A percentile compares a stretch with the other conserved stretches of the same genome.
Evolutionary conservation across 2,888 invertebrate genomes (phyloP).

Genomic region (Tinea semifulvella): DNA sequence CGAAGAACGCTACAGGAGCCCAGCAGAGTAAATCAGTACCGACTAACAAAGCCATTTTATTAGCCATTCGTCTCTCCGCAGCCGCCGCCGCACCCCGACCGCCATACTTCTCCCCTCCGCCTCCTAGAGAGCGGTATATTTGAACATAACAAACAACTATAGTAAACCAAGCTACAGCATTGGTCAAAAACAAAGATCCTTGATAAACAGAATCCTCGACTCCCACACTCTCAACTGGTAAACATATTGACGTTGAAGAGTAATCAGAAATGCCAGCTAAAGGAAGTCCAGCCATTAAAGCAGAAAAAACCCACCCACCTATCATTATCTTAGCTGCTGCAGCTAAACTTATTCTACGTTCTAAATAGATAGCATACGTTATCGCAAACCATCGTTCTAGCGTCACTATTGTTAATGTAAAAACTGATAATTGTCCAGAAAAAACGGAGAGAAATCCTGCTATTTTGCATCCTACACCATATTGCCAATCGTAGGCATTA

Average conservation of each 20-base stretch:
- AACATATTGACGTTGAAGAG: conserved; percentile 85
- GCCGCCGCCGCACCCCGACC: conserved; percentile 68
- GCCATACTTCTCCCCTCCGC: conserved; percentile 74
- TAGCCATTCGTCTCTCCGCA: conserved; percentile 80
- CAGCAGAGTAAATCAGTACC: conserved; percentile 86
- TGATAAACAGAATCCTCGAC: conserved; percentile 78
- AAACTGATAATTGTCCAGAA: conserved; percentile 87
- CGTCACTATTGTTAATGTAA: conserved; percentile 86
- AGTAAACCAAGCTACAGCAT: conserved; percentile 81
- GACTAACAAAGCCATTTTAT: conserved; percentile 89
- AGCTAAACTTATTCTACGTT: conserved; percentile 77
- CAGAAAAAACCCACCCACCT: conserved; percentile 81
- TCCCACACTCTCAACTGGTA: conserved; percentile 84
- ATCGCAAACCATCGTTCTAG: conserved; percentile 87
- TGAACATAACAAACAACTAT: conserved; percentile 87
- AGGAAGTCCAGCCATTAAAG: conserved; percentile 81
- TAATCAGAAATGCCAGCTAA: conserved; percentile 87
- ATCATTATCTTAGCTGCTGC: conserved; percentile 80
- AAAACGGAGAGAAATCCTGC: conserved; percentile 91
- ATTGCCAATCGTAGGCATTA: conserved; percentile 90
- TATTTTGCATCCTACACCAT: conserved; percentile 81
- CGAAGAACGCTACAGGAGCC: conserved; percentile 91
- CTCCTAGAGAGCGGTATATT: conserved; percentile 83
- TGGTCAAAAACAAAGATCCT: conserved; percentile 76
- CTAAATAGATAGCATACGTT: conserved; percentile 83